phyloP scores from a whole-genome alignment of 92 coral and sea anemone genomes.

The Siderastrea siderea region DNA sequence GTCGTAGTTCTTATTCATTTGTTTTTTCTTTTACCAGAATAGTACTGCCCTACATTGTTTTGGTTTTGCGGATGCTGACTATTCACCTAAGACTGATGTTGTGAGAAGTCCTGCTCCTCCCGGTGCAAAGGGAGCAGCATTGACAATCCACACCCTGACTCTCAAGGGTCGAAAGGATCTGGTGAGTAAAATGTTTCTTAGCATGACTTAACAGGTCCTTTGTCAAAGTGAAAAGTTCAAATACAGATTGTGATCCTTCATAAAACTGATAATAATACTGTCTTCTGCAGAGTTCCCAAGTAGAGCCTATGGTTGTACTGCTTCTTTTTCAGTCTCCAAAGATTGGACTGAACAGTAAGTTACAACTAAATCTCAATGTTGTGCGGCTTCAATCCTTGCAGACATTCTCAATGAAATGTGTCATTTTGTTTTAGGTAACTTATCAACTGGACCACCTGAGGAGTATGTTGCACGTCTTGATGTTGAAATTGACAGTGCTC shows the following conservation, averaged over 20 bases:
- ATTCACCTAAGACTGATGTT: slow-evolving; percentile 73
- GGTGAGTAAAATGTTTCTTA: slow-evolving; percentile 46
- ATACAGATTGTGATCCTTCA: neutral
- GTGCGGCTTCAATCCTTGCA: neutral
- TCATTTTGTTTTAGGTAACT: slow-evolving; percentile 24
- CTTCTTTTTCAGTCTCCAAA: slow-evolving; percentile 90
- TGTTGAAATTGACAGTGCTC: slow-evolving; percentile 85
- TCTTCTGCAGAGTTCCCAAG: slow-evolving; percentile 38
- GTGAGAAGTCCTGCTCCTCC: slow-evolving; percentile 65
- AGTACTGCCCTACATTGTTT: slow-evolving; percentile 85
- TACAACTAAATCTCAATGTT: neutral
- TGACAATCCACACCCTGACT: slow-evolving; percentile 79
- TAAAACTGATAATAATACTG: neutral
- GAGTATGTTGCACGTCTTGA: slow-evolving; percentile 88
- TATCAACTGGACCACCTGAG: slow-evolving; percentile 79
- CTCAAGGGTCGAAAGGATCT: slow-evolving; percentile 61
- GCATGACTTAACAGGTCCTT: too few relatives aligned
- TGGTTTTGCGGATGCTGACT: slow-evolving; percentile 86
- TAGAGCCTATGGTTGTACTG: slow-evolving; percentile 83
- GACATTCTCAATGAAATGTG: neutral
- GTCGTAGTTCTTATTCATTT: neutral
- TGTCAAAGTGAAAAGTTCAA: too few relatives aligned
- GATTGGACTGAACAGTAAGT: slow-evolving; percentile 40
- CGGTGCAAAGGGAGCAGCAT: slow-evolving; percentile 59
- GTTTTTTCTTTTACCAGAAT: slow-evolving; percentile 4